Evolutionary conservation across 1,140 invertebrate species (phyloP).

Genomic region (Anoplophora glabripennis): DNA sequence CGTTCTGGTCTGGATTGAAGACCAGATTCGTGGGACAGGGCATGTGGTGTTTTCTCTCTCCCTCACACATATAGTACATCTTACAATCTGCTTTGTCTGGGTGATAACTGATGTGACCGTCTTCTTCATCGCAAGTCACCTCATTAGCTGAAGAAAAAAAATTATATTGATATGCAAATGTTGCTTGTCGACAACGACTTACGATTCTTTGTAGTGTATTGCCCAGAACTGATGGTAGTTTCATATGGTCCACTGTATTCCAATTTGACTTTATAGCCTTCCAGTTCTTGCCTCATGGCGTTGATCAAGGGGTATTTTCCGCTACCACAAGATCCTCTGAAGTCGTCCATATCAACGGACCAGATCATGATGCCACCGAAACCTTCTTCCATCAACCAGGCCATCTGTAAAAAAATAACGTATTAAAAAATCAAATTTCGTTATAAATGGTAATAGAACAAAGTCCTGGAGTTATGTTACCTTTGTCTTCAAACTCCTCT

Average conservation of each 20-base stretch:
- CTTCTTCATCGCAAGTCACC: slow-evolving; percentile 86
- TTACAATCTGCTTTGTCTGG: slow-evolving; percentile 87
- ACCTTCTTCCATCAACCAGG: slow-evolving; percentile 89
- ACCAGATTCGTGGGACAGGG: slow-evolving; percentile 93
- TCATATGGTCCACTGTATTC: slow-evolving; percentile 87
- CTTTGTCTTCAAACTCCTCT: slow-evolving; percentile 88
- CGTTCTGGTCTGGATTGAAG: slow-evolving; percentile 89
- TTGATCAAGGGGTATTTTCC: slow-evolving; percentile 88
- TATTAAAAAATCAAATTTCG: no score
- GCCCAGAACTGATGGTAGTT: slow-evolving; percentile 63
- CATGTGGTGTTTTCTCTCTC: slow-evolving; percentile 94
- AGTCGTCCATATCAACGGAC: slow-evolving; percentile 96
- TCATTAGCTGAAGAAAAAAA: slow-evolving; percentile 67
- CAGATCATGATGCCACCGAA: slow-evolving; percentile 97
- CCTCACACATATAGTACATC: slow-evolving; percentile 95
- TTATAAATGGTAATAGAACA: no score
- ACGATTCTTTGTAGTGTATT: slow-evolving; percentile 85
- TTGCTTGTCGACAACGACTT: slow-evolving; percentile 51
- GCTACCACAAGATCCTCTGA: slow-evolving; percentile 82
- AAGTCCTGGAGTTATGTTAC: slow-evolving; percentile 51
- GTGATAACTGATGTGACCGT: slow-evolving; percentile 91
- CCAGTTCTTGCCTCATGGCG: slow-evolving; percentile 81
- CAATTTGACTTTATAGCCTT: slow-evolving; percentile 78
- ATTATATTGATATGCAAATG: neutral
- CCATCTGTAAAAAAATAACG: slow-evolving; percentile 82